Evolutionary conservation across 1,140 invertebrate species (phyloP), one percentile per base, ranked within the genome.

Genomic region (Hylaeus volcanicus): DNA sequence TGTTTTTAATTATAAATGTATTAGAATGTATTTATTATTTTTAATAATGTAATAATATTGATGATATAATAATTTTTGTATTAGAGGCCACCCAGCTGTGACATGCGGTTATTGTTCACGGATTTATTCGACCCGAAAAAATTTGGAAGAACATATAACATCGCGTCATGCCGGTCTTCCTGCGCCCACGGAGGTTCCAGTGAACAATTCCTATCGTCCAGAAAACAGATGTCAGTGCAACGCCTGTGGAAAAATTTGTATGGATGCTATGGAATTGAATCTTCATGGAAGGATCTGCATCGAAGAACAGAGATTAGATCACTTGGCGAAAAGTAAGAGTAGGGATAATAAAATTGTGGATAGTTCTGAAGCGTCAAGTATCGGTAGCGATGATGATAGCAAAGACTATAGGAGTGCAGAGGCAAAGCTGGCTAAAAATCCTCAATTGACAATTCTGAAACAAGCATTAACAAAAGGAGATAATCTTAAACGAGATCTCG

Each of bases 61-160:
- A 79, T 48, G 26, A 64, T 78, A 14, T 55, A 69, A 64, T 66
- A 55, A 72, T 76, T 37, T 78, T 73, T 79, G 51, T 74, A 82
- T 84, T 74, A 93, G 93, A 78, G 94, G 94, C 37, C 92, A 94
- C 88, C 93, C 93, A 14, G 91, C 92, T 9, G 93, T 94, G 14
- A 94, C 94, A 0, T 94, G 94, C 77, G 86, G 88, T 11, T 91
- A 92, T 56, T 94, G 94, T 82, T 90, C 91, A 3, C 88, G 94
- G 5, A 94, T 94, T 74, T 94, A 94, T 76, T 94, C 94, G 15
- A 94, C 94, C 0, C 89, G 93, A 48, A 86, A 89, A 37, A 94
- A 94, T 82, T 89, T 94, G 1, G 92, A 94, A 53, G 93, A 94
- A 74, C 94, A 94, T 75, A 92, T 94, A 66, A 93, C 92, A 74